These are phyloP conservation scores for Drosophila pallidifrons DNA, from an alignment of 1,140 invertebrate species.

Conservation along the genomic window DNA sequence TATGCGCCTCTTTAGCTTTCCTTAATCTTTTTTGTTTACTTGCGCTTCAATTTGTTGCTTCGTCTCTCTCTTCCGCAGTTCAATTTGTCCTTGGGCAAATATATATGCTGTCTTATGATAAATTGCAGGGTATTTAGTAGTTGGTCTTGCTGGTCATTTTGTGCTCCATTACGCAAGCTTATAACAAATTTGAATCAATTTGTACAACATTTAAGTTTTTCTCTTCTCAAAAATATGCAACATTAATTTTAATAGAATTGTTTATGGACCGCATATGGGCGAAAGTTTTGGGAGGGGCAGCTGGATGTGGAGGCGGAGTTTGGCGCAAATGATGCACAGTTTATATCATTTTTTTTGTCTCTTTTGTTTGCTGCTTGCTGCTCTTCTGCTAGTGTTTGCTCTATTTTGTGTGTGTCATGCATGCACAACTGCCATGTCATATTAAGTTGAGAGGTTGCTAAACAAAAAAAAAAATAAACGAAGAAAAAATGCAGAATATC, in stretches of 20 bases:
- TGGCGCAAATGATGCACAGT: constrained; percentile 52
- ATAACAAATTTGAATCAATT: constrained; percentile 78
- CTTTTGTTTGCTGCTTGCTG: constrained; percentile 1
- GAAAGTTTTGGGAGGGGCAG: constrained; percentile 1
- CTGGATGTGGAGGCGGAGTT: too few relatives aligned
- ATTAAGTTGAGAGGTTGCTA: constrained; percentile 55
- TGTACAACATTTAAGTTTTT: constrained; percentile 73
- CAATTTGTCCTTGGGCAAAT: not conserved
- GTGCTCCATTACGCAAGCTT: constrained; percentile 29
- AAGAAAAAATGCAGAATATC: constrained; percentile 24
- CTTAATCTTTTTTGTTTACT: constrained; percentile 49
- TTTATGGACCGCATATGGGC: constrained; percentile 67
- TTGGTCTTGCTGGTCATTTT: constrained; percentile 6
- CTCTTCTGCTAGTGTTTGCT: constrained; percentile 10
- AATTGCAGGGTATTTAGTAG: constrained; percentile 36
- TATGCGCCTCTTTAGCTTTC: constrained; percentile 26
- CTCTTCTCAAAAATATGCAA: constrained; percentile 71
- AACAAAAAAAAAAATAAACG: not conserved
- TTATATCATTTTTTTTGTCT: constrained; percentile 22
- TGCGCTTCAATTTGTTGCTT: constrained; percentile 68
- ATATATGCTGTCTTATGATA: constrained; percentile 14
- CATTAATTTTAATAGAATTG: constrained; percentile 84
- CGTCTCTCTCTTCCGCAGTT: constrained; percentile 14
- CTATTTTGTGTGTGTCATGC: constrained; percentile 48
- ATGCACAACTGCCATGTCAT: constrained; percentile 72